phyloP scores from a whole-genome alignment of 2,888 invertebrate genomes.

The Nemurella pictetii region DNA sequence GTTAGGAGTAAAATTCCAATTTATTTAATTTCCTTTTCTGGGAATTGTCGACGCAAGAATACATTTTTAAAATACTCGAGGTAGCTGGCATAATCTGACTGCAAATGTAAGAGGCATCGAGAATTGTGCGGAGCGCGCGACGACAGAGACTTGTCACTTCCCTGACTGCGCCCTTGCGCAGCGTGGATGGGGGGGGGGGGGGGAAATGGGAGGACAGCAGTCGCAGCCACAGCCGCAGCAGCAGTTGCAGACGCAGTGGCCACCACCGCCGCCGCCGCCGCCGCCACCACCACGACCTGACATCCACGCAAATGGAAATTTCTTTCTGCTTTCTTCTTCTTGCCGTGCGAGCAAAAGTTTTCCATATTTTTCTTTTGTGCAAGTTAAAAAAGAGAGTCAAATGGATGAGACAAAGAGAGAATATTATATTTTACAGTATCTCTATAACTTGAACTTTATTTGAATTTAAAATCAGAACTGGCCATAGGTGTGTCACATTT shows the following conservation, averaged over 20 bases:
- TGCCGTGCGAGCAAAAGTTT: constrained; percentile 6
- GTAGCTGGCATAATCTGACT: background rate
- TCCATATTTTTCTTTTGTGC: constrained; percentile 19
- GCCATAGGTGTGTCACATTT: background rate
- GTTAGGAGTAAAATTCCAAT: too few relatives aligned
- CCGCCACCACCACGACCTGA: background rate
- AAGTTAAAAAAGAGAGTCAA: constrained; percentile 5
- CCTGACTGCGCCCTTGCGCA: background rate
- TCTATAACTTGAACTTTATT: background rate
- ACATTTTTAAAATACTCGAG: too few relatives aligned
- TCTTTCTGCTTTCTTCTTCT: background rate
- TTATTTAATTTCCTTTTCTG: too few relatives aligned
- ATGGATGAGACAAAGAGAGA: background rate
- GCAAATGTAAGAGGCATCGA: background rate
- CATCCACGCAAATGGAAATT: background rate
- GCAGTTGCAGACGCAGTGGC: too few relatives aligned
- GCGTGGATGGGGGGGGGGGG: too few relatives aligned
- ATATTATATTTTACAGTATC: constrained; percentile 1
- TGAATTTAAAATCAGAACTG: background rate
- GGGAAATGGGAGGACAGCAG: too few relatives aligned
- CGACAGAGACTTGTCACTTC: background rate
- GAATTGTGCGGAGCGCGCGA: background rate
- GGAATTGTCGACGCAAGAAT: too few relatives aligned
- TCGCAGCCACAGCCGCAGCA: too few relatives aligned
- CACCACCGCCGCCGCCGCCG: background rate